phyloP scores from a whole-genome alignment of 2,888 invertebrate species.

The Temnothorax unifasciatus region DNA sequence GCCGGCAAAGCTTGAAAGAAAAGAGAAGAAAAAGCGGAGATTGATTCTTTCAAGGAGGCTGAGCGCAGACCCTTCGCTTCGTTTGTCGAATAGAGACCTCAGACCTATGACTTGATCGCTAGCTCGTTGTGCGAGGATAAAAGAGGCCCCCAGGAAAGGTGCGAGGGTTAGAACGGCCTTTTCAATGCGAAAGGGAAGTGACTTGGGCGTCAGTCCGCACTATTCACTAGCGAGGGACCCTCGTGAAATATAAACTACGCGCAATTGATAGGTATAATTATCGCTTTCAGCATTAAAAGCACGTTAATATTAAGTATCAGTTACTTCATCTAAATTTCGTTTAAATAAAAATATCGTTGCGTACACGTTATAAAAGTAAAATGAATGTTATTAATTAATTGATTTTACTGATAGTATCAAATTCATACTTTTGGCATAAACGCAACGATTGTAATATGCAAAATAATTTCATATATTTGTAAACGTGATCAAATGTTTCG shows the following conservation, averaged over 20 bases:
- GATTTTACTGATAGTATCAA: neutral
- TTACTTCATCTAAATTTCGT: neutral
- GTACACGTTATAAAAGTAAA: neutral
- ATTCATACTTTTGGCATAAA: neutral
- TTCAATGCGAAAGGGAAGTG: conserved; percentile 23
- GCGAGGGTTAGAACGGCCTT: conserved; percentile 45
- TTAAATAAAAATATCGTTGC: neutral
- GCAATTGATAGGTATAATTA: conserved; percentile 29
- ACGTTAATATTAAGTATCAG: neutral
- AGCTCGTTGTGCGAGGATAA: conserved; percentile 53
- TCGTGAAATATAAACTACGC: conserved; percentile 21
- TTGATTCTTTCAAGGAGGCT: conserved; percentile 67
- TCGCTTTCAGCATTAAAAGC: neutral
- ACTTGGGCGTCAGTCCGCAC: conserved; percentile 15
- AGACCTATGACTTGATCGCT: conserved; percentile 68
- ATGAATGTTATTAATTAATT: neutral
- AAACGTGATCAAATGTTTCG: neutral
- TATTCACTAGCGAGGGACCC: conserved; percentile 5
- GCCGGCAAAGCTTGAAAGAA: conserved; percentile 53
- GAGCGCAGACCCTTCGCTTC: conserved; percentile 60
- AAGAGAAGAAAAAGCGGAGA: conserved; percentile 57
- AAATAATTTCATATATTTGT: neutral
- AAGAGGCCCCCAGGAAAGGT: conserved; percentile 49
- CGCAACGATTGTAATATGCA: neutral
- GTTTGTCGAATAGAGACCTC: conserved; percentile 65